Conservation (phyloP, 2,797 vertebrate genomes). For the Acropternis orthonyx region DNA sequence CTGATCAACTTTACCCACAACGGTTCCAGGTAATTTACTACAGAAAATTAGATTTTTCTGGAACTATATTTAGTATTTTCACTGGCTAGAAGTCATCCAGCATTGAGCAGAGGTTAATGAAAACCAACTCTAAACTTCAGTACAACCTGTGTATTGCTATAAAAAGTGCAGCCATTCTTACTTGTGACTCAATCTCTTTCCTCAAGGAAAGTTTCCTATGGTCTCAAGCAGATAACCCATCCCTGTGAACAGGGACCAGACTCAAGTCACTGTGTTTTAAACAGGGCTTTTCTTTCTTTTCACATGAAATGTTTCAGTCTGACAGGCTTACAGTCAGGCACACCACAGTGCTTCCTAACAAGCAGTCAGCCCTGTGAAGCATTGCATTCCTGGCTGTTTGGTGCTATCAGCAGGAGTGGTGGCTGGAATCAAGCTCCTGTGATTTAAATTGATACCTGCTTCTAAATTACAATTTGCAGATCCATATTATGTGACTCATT, state of each 20-base stretch:
- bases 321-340: not conserved
- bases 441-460: not conserved
- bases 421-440: not conserved
- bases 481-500: not conserved
- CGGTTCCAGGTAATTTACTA: not conserved
- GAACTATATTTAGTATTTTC: not conserved
- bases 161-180: not conserved
- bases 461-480: not conserved
- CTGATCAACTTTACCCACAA: not conserved
- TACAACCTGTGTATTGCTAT: not conserved
- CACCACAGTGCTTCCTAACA: not conserved
- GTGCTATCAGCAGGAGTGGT: not conserved
- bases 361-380: accelerated
- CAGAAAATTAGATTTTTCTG: constrained; percentile 3
- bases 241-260: accelerated
- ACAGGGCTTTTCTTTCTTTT: not conserved
- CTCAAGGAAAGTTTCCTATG: not conserved
- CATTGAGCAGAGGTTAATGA: not conserved
- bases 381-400: accelerated
- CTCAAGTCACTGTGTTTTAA: not conserved
- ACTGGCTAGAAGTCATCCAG: not conserved
- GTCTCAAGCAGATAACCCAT: not conserved
- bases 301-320: not conserved
- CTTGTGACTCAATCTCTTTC: not conserved
- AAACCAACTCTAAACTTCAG: not conserved